Evolutionary conservation across 2,113 vertebrate species (phyloP).

Genomic region (Thymallus thymallus): DNA sequence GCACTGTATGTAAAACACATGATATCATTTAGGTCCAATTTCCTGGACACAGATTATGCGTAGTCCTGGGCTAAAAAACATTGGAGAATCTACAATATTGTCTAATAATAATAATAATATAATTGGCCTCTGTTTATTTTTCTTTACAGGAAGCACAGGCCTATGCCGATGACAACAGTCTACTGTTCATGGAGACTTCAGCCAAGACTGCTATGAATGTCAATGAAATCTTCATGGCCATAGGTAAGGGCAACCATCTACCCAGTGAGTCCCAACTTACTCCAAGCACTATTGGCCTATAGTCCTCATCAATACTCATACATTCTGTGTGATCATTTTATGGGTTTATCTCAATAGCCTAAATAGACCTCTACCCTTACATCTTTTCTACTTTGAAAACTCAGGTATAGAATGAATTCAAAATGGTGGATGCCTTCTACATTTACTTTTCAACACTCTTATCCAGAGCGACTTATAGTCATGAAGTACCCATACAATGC

Average conservation of each 20-base stretch:
- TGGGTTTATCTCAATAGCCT: background rate
- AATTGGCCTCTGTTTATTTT: background rate
- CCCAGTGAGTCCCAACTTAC: background rate
- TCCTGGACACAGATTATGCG: no score
- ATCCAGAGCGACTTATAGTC: background rate
- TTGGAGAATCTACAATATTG: no score
- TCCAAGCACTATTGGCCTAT: no score
- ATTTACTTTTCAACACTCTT: background rate
- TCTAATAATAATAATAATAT: no score
- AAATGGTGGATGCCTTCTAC: background rate
- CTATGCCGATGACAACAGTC: constrained; percentile 93
- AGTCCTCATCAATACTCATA: background rate
- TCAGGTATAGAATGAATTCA: no score
- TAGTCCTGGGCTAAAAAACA: no score
- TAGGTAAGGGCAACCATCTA: constrained; percentile 74
- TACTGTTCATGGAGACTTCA: constrained; percentile 98
- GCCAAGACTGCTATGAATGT: constrained; percentile 97
- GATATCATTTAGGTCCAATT: no score
- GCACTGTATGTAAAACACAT: no score
- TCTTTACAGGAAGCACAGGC: constrained; percentile 86
- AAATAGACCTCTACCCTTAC: background rate
- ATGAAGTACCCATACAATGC: background rate
- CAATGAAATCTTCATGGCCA: constrained; percentile 97
- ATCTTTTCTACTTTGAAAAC: no score
- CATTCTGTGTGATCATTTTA: background rate